Evolutionary conservation across 2,888 invertebrate species (phyloP).

Genomic region (Cataglyphis altisquamis): DNA sequence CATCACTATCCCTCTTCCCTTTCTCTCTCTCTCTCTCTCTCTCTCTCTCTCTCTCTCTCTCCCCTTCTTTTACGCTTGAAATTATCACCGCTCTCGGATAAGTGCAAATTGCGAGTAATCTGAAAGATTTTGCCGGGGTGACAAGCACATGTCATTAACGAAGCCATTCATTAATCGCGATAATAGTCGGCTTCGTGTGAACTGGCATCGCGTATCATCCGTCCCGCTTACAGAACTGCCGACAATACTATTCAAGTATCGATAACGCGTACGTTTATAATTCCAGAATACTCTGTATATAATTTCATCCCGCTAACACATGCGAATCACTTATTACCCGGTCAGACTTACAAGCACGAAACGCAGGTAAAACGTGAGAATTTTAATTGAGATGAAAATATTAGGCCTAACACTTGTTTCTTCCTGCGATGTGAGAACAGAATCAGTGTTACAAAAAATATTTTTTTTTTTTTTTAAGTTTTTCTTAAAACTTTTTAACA

Average conservation of each 20-base stretch:
- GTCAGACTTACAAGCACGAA: not conserved
- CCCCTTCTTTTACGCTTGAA: conserved; percentile 9
- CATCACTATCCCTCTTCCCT: not conserved
- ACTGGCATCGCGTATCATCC: not conserved
- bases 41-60: too few relatives aligned
- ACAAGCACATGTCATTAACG: conserved; percentile 15
- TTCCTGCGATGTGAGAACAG: not conserved
- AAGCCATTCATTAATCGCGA: conserved; percentile 16
- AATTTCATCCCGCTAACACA: not conserved
- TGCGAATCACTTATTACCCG: not conserved
- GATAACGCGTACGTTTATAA: not conserved
- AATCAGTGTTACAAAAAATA: not conserved
- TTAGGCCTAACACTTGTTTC: not conserved
- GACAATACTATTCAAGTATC: not conserved
- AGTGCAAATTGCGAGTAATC: conserved; percentile 14
- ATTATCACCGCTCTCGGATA: not conserved
- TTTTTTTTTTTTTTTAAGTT: not conserved
- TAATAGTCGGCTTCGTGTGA: conserved; percentile 5
- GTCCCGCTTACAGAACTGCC: not conserved
- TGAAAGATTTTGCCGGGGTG: conserved; percentile 10
- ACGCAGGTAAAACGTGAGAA: not conserved
- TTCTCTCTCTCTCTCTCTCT: too few relatives aligned
- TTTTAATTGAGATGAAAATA: not conserved
- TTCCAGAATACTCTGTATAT: not conserved
- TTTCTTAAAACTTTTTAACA: not conserved